Percentiles rank a stretch among this genome's conserved stretches.
Evolutionary conservation across 2,113 vertebrate genomes (phyloP).

Genomic region (Chamaea fasciata): DNA sequence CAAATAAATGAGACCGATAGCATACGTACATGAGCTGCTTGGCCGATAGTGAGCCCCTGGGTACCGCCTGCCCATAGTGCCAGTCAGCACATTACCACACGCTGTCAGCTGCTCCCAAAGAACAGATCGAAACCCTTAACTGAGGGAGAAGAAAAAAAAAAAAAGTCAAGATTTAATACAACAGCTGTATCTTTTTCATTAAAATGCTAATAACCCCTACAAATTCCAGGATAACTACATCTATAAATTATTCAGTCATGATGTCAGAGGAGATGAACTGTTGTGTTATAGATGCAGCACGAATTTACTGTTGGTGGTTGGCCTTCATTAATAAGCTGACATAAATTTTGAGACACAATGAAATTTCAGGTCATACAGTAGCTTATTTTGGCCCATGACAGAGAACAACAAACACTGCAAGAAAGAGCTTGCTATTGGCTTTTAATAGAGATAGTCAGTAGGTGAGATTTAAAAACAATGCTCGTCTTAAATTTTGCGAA

Average conservation of each 20-base stretch:
- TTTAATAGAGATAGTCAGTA: background rate
- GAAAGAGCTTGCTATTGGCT: background rate
- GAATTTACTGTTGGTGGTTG: constrained; percentile 29
- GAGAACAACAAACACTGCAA: background rate
- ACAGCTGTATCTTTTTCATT: constrained; percentile 64
- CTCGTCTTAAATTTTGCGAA: background rate
- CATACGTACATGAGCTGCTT: constrained; percentile 76
- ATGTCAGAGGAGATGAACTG: constrained; percentile 38
- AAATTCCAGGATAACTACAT: constrained; percentile 59
- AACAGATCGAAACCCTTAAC: background rate
- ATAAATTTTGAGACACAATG: constrained; percentile 23
- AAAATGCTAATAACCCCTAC: constrained; percentile 74
- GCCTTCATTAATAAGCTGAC: constrained; percentile 29
- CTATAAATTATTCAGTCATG: constrained; percentile 69
- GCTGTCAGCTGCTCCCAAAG: constrained; percentile 34
- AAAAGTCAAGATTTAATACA: constrained; percentile 65
- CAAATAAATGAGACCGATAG: background rate
- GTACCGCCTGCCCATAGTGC: constrained; percentile 78
- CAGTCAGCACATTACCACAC: constrained; percentile 69
- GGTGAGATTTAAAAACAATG: background rate
- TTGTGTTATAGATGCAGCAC: background rate
- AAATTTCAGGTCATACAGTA: background rate
- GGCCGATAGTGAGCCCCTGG: constrained; percentile 69
- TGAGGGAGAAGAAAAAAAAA: background rate
- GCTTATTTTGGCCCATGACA: background rate